Evolutionary conservation across 2,797 vertebrate genomes (phyloP), one percentile per base, ranked within the genome.

Genomic region (Clarias fuscus): DNA sequence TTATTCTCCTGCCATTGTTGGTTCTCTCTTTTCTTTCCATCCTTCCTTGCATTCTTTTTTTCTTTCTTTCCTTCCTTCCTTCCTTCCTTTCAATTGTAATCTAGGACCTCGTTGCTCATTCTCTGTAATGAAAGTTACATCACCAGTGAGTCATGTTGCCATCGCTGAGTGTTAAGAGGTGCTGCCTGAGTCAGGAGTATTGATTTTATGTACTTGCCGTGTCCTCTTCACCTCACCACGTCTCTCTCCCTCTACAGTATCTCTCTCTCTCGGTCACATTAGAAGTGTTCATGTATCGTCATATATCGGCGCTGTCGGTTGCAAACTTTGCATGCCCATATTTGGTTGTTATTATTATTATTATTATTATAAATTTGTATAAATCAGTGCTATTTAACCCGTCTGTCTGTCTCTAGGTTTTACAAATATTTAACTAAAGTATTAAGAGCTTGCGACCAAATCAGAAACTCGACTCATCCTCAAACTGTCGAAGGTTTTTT

Each of bases 151-250:
- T 86, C 85, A 72, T 59, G 24, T 84, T 64, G 81, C 82, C 73
- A 65, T 72, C 58, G 73, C 76, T 72, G 82, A 85, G 70, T 84
- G 76, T 86, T 86, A 88, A 88, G 84, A 88, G 85, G 67, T 85
- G 77, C 61, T 30, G 70, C 37, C 82, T 77, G 89, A 86, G 72
- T 84, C 73, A 84, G 84, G 80, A 43, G 59, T 88, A 91, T 91
- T 75, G 90, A 90, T 91, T 89, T 88, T 87, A 61, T 67, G 68
- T 85, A 80, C 84, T 82, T 84, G 48, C 84, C 62, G 65, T 89
- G 86, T 84, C 88, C 79, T 88, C 86, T 88, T 65, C 58, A 84
- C 78, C 73, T 84, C 71, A 70, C 11, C 1, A 33, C 61, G n/a
- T 48, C 62, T 48, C 15, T 30, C 7, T n/a, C 33, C 33, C 43